Base-by-base conservation (phyloP, 1,140 invertebrate species). In the Colletes gigas region DNA sequence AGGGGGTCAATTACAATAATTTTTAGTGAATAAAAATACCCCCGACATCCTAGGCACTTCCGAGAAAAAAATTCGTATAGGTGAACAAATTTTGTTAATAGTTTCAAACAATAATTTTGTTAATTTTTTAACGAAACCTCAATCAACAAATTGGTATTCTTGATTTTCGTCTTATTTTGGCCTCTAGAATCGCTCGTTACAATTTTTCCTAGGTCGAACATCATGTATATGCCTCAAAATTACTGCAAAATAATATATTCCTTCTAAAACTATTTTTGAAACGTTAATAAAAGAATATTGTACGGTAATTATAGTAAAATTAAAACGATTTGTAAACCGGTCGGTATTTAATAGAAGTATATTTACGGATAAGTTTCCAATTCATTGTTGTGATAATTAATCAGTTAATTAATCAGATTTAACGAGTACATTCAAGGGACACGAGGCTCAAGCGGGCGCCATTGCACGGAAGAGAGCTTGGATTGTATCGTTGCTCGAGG, bases 401-500 rank as follows among this genome's bases (percentile, higher is more conserved):
- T 15, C 1, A 17, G 9, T 44, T 55, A 50, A 47, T 77, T 78
- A 54, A 63, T 15, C 21, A 52, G 21, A 66, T 85, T 81, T 60
- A 69, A 73, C 57, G 50, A 54, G 54, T 50, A 21, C 8, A 84
- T 76, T 63, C 7, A 50, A 30, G 19, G 8, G n/a, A 70, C 54
- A 21, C n/a, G n/a, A 83, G 80, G 50, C 10, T 17, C 41, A 54
- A 21, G 50, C 39, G 21, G 83, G 52, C 86, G 86, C 86, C 86
- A 88, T 88, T 83, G 44, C 79, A 66, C 52, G 55, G 72, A 60
- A 67, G 62, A 50, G 47, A 60, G 81, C 67, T 21, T 41, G 77
- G 87, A 76, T 83, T 85, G 73, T 78, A 78, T 85, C 65, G 70
- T 71, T 81, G 54, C 41, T 30, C 70, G 69, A 75, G 74, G 70